Percentiles rank a stretch among this genome's conserved stretches.
Evolutionary conservation across 2,888 invertebrate species (phyloP).

Genomic region (Drosophila rellima): DNA sequence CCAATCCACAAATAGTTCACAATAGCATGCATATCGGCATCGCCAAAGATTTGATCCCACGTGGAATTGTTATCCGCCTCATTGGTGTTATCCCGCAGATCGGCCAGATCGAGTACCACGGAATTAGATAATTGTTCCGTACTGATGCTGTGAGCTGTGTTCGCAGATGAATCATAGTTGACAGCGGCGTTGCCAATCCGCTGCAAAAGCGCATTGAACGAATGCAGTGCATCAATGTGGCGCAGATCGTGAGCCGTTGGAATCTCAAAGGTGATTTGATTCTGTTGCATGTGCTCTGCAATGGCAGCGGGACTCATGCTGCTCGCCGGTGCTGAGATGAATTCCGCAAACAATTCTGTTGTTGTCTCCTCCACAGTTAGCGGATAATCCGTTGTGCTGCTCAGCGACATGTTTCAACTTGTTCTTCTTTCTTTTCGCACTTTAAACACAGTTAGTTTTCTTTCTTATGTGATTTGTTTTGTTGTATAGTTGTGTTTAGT

Average conservation of each 20-base stretch:
- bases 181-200: slow-evolving; percentile 49
- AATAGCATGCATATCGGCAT: slow-evolving; percentile 84
- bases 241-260: slow-evolving; percentile 84
- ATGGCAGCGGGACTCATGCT: slow-evolving; percentile 79
- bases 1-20: slow-evolving; percentile 86
- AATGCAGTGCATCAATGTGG: slow-evolving; percentile 84
- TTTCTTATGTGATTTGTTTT: slow-evolving; percentile 5
- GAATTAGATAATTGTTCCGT: slow-evolving; percentile 84
- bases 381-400: slow-evolving; percentile 64
- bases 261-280: slow-evolving; percentile 85
- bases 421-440: slow-evolving; percentile 29
- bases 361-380: slow-evolving; percentile 47
- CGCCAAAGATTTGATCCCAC: slow-evolving; percentile 82
- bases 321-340: slow-evolving; percentile 73
- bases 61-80: slow-evolving; percentile 34
- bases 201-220: slow-evolving; percentile 83
- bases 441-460: slow-evolving; percentile 30
- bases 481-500: slow-evolving; percentile 11
- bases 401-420: slow-evolving; percentile 43
- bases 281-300: slow-evolving; percentile 82
- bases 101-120: slow-evolving; percentile 83
- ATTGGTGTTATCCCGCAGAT: slow-evolving; percentile 62
- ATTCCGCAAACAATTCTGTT: slow-evolving; percentile 62
- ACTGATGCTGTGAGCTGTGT: slow-evolving; percentile 76
- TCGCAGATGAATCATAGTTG: slow-evolving; percentile 31